Evolutionary conservation across 2,888 invertebrate genomes (phyloP).

Genomic region (Dioctria linearis): DNA sequence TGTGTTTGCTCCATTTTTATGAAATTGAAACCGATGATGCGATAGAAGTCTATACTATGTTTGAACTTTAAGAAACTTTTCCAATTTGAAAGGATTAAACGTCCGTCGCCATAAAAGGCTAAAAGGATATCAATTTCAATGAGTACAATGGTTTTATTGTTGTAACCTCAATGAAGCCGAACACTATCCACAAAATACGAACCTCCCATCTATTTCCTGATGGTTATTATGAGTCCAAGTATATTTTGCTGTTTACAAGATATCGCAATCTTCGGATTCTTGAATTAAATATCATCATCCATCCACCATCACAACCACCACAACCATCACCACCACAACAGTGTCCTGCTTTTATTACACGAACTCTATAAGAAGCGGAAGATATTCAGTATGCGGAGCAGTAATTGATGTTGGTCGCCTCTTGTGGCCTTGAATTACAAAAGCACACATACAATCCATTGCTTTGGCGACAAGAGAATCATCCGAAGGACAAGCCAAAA

Average conservation of each 20-base stretch:
- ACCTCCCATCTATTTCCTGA: background rate
- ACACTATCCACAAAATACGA: background rate
- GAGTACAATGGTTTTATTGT: background rate
- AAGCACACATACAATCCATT: background rate
- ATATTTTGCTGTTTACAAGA: conserved; percentile 13
- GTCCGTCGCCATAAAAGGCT: background rate
- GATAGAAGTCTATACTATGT: background rate
- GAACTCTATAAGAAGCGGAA: background rate
- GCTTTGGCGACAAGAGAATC: conserved; percentile 14
- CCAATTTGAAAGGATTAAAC: conserved; percentile 28
- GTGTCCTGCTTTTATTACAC: background rate
- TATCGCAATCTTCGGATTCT: background rate
- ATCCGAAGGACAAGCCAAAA: background rate
- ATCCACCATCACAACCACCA: too few species aligned
- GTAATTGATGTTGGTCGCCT: background rate
- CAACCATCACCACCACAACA: background rate
- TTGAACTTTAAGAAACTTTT: conserved; percentile 21
- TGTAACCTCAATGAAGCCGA: background rate
- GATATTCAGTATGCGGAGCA: background rate
- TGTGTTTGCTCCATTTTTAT: background rate
- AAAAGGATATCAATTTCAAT: background rate
- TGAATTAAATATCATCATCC: background rate
- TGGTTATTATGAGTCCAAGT: conserved; percentile 5
- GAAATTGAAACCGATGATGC: background rate
- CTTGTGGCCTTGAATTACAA: conserved; percentile 9